A percentile compares a stretch with the other conserved stretches of the same genome.
Conservation (phyloP, 2,888 invertebrate genomes). For the Volucella inanis region DNA sequence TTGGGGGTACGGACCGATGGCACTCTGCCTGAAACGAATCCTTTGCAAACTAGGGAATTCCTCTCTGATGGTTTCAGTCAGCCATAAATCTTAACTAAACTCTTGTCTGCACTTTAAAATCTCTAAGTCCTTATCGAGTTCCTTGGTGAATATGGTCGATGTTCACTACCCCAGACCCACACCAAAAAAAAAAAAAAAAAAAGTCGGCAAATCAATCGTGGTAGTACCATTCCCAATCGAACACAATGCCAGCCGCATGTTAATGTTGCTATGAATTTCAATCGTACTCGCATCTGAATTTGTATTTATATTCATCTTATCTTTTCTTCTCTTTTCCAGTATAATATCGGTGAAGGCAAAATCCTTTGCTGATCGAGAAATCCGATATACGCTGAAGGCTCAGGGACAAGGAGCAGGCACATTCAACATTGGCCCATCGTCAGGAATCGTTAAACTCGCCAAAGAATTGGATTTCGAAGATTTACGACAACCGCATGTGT, state of each 20-base stretch:
- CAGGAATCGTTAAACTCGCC: constrained; percentile 97
- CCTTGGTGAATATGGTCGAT: background rate
- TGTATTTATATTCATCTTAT: constrained; percentile 18
- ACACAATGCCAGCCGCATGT: constrained; percentile 36
- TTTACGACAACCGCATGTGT: constrained; percentile 95
- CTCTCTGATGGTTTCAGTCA: constrained; percentile 1
- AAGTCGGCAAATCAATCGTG: background rate
- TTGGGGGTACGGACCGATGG: background rate
- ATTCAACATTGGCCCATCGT: constrained; percentile 96
- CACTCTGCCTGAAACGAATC: too few relatives aligned
- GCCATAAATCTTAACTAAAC: constrained; percentile 40
- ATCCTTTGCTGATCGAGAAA: constrained; percentile 97
- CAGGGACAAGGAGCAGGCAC: constrained; percentile 97
- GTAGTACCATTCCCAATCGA: constrained; percentile 32
- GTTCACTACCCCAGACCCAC: background rate
- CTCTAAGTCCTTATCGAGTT: constrained; percentile 6
- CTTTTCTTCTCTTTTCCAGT: constrained; percentile 85
- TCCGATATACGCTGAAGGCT: constrained; percentile 97
- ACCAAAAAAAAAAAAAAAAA: background rate
- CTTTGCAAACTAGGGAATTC: background rate
- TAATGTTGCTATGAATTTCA: constrained; percentile 49
- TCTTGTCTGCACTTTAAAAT: constrained; percentile 38
- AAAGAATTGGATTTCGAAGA: constrained; percentile 99
- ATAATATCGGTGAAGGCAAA: constrained; percentile 98
- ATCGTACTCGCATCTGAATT: background rate